phyloP scores from a whole-genome alignment of 2,797 vertebrate genomes.

The Strix occidentalis region DNA sequence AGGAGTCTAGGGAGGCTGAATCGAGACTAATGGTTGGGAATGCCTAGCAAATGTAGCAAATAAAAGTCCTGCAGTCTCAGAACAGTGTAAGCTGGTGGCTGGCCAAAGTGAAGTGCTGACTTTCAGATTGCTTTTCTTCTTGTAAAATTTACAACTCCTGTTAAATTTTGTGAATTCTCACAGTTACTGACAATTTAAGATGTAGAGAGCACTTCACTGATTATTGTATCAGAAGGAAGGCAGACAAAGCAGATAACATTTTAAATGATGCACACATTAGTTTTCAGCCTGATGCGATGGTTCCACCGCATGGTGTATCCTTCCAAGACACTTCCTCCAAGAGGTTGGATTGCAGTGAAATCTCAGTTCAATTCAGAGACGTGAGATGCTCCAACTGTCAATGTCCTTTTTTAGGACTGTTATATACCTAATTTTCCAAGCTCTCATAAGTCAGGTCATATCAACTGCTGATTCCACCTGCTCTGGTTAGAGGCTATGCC shows the following conservation, averaged over 20 bases:
- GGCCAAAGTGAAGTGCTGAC: neutral
- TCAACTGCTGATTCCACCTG: neutral
- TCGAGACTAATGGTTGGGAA: neutral
- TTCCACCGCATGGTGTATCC: neutral
- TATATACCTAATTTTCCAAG: neutral
- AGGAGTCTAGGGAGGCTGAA: neutral
- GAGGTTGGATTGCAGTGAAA: neutral
- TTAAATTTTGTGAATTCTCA: neutral
- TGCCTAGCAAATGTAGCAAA: neutral
- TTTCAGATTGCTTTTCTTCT: neutral
- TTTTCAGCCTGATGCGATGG: neutral
- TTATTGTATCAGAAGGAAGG: neutral
- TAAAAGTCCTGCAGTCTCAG: neutral
- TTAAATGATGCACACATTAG: neutral
- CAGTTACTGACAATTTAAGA: neutral
- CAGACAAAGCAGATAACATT: neutral
- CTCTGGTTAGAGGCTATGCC: neutral
- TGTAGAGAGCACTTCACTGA: neutral
- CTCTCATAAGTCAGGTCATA: neutral
- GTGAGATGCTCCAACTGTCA: neutral
- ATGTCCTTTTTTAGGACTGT: neutral
- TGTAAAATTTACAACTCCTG: neutral
- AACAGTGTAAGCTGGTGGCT: neutral
- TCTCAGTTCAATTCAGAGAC: neutral
- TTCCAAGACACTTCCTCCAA: neutral